These are phyloP conservation scores for Physeter macrocephalus DNA, from an alignment of 2,113 vertebrate species.

Conservation along the genomic window DNA sequence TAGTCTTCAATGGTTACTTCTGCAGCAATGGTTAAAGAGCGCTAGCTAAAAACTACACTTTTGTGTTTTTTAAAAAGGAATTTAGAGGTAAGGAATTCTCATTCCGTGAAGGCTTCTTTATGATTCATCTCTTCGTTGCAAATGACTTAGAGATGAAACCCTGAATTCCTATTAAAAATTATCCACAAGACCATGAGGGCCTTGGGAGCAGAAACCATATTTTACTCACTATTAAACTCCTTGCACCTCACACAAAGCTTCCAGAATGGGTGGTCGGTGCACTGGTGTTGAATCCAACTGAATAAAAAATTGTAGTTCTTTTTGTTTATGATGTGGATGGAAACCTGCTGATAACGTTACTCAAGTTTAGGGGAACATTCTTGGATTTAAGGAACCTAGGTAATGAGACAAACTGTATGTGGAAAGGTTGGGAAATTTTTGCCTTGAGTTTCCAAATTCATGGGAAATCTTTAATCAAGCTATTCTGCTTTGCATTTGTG, in stretches of 20 bases:
- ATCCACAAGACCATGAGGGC: not conserved
- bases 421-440: not conserved
- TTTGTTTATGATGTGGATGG: not conserved
- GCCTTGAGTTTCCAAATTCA: not conserved
- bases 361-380: not conserved
- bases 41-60: not conserved
- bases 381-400: not conserved
- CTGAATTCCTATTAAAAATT: not conserved
- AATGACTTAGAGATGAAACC: not conserved
- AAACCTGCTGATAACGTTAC: not conserved
- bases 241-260: not conserved
- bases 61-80: not conserved
- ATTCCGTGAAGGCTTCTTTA: not conserved
- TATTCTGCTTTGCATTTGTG: not conserved
- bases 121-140: not conserved
- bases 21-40: not conserved
- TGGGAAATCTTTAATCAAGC: not conserved
- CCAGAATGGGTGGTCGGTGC: not conserved
- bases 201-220: not conserved
- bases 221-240: not conserved
- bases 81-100: not conserved
- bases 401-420: not conserved
- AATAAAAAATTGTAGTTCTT: not conserved
- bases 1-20: not conserved
- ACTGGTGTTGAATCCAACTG: not conserved